Evolutionary conservation across 1,140 invertebrate species (phyloP).

Genomic region (Ooceraea biroi): DNA sequence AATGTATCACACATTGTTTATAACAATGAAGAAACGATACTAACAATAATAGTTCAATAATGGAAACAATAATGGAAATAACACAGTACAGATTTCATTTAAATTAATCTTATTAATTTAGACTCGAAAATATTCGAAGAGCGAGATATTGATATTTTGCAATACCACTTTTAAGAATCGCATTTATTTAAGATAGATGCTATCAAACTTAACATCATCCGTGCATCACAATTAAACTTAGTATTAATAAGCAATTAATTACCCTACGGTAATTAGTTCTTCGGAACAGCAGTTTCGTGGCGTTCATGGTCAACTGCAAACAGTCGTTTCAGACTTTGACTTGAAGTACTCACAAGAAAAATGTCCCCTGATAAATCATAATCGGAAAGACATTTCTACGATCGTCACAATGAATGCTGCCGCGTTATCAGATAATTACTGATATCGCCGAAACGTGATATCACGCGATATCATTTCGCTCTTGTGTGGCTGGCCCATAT

Average conservation of each 20-base stretch:
- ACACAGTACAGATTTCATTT: no score
- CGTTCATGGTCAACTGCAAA: neutral
- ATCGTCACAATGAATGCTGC: neutral
- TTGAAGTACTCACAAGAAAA: neutral
- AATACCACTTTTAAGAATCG: neutral
- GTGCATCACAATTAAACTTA: neutral
- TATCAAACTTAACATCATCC: neutral
- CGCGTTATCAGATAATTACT: slow-evolving; percentile 50
- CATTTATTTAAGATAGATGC: neutral
- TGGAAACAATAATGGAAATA: no score
- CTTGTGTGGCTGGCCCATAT: no score
- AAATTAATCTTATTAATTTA: neutral
- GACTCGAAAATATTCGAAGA: neutral
- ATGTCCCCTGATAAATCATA: neutral
- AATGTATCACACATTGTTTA: no score
- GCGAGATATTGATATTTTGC: no score
- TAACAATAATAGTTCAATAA: no score
- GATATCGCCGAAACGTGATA: slow-evolving; percentile 5
- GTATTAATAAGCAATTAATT: slow-evolving; percentile 9
- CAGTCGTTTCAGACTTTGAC: neutral
- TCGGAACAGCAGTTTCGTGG: slow-evolving; percentile 6
- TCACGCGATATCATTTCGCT: no score
- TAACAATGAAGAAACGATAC: no score
- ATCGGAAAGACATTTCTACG: slow-evolving; percentile 20
- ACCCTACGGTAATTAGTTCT: neutral